Base-by-base conservation (phyloP, 2,888 invertebrate genomes). In the Xanthorhoe designata region DNA sequence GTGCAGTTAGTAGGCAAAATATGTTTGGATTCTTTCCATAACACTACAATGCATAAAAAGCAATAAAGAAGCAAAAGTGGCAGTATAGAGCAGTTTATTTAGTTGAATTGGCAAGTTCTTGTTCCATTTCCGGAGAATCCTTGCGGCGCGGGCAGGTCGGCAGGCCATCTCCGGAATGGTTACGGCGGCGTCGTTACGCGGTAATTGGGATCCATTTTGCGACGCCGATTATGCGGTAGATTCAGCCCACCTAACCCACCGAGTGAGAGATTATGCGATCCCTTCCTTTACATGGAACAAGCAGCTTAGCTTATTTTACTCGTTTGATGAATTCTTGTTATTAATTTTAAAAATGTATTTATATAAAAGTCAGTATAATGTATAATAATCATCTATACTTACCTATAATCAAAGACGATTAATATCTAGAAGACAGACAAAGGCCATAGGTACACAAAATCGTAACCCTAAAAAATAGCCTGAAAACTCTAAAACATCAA, bases 131-230 rank as follows among this genome's bases (percentile, higher is more conserved):
- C 72, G 70, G 58, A 59, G 66, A 73, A 73, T 69, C 69, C 64
- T 69, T 68, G 67, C 58, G 71, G 61, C 58, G 64, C 68, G 65
- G 70, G 68, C 71, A 68, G 72, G 71, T 69, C 69, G 71, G 63
- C 63, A 66, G 73, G 64, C 72, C 75, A 75, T 75, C 72, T 75
- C 75, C 75, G 74, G 69, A 59, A 72, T 70, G 75, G 75, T 74
- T 69, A 72, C 67, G 71, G 70, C 64, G 55, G 69, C 71, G 69
- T 73, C 74, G 72, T 68, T 74, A 70, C 70, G 63, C 69, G 64
- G 72, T 77, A 77, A 75, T 77, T 75, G 73, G 76, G 68, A 71
- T 66, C 72, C 71, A 74, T 74, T 74, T 74, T 69, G 72, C 69
- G 70, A 71, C 69, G 72, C 74, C 72, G 74, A 74, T 74, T 74